Conservation (phyloP, 2,797 vertebrate species). For the Pteronotus mesoamericanus region DNA sequence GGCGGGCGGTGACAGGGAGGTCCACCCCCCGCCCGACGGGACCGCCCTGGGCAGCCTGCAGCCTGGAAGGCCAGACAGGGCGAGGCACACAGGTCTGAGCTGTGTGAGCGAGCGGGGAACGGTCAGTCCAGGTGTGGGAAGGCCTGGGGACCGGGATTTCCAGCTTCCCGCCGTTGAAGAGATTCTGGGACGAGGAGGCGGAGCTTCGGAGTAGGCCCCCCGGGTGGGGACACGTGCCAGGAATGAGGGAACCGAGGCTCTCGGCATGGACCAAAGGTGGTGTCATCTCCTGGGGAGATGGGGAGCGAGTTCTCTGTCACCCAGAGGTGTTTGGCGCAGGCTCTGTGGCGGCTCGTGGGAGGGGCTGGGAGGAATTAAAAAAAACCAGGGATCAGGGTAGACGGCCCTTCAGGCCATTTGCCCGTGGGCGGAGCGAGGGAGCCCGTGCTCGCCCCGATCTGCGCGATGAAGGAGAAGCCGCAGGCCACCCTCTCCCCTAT, state of each 20-base stretch:
- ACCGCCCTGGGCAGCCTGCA: not conserved
- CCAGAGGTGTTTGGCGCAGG: not conserved
- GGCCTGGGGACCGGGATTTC: not conserved
- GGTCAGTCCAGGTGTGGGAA: not conserved
- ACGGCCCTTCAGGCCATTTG: not conserved
- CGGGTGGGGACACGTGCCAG: rapidly evolving
- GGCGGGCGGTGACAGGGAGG: not conserved
- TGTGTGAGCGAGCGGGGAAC: not conserved
- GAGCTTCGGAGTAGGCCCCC: not conserved
- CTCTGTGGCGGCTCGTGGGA: not conserved
- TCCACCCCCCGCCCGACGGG: not conserved
- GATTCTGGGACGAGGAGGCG: not conserved
- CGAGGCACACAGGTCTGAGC: not conserved
- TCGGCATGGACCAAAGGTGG: too few relatives aligned
- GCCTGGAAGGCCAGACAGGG: not conserved
- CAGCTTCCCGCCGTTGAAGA: not conserved
- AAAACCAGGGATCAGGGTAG: not conserved
- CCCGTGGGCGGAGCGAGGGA: rapidly evolving
- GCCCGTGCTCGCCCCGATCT: not conserved
- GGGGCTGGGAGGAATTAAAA: not conserved
- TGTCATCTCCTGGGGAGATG: not conserved
- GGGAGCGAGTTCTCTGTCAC: not conserved
- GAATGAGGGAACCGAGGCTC: not conserved
- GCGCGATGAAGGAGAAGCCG: not conserved
- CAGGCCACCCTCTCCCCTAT: not conserved